These are phyloP conservation scores for Serilophus lunatus DNA, from an alignment of 2,113 vertebrate species.

Conservation along the genomic window DNA sequence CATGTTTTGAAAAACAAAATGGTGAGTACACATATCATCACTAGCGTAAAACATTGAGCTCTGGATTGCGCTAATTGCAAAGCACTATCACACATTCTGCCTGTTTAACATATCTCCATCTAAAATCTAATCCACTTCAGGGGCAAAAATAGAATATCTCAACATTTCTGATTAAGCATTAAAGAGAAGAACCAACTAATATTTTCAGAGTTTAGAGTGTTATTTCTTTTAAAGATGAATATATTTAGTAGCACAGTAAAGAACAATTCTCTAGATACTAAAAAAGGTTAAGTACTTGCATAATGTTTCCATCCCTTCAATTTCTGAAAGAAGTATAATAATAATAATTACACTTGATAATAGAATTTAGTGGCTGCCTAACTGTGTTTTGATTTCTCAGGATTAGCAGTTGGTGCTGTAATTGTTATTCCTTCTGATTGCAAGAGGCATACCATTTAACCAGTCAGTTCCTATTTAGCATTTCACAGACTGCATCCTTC, in stretches of 20 bases:
- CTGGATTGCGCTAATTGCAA: neutral
- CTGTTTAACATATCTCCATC: neutral
- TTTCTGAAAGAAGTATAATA: constrained; percentile 57
- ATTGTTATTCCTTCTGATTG: constrained; percentile 58
- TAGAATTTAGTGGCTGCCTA: constrained; percentile 50
- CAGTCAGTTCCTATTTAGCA: neutral
- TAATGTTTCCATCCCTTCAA: constrained; percentile 9
- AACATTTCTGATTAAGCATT: constrained; percentile 19
- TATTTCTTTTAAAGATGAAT: neutral
- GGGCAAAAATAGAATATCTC: neutral
- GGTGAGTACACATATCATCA: neutral
- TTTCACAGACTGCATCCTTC: neutral
- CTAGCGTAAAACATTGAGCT: neutral
- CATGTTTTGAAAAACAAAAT: neutral
- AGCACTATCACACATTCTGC: neutral
- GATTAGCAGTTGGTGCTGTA: constrained; percentile 28
- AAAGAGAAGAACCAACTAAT: neutral
- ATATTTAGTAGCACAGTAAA: constrained; percentile 1
- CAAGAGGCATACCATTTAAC: neutral
- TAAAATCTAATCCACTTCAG: neutral
- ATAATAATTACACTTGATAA: constrained; percentile 61
- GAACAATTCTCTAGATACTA: constrained; percentile 4
- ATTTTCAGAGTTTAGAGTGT: neutral
- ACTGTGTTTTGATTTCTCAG: constrained; percentile 67
- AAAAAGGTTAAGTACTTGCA: constrained; percentile 22